These are phyloP conservation scores for Lutraria rhynchaena DNA, from an alignment of 1,140 invertebrate species.

Conservation along the genomic window DNA sequence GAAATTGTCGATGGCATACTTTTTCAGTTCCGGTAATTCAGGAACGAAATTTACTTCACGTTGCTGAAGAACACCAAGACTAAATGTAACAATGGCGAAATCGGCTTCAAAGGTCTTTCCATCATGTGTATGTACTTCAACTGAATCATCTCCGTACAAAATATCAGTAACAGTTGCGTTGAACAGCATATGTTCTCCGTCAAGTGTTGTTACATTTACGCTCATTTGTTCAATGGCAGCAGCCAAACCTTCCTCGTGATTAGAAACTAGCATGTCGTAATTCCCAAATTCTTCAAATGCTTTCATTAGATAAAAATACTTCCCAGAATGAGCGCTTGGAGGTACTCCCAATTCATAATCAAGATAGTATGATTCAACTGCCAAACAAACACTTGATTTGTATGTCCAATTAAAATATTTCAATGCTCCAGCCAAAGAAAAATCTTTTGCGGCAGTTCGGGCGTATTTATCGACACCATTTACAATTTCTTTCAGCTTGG, in stretches of 20 bases:
- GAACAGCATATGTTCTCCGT: not conserved
- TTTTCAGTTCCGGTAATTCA: constrained; percentile 4
- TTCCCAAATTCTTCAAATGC: not conserved
- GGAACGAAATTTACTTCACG: constrained; percentile 7
- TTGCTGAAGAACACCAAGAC: constrained; percentile 31
- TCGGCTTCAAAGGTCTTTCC: constrained; percentile 9
- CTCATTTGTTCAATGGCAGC: not conserved
- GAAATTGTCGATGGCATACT: constrained; percentile 27
- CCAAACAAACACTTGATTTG: not conserved
- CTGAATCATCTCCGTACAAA: not conserved
- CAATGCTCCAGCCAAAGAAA: not conserved
- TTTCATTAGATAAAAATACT: not conserved
- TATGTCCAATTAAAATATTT: not conserved
- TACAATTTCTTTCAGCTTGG: not conserved
- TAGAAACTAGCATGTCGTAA: not conserved
- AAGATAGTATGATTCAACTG: not conserved
- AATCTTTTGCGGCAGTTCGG: not conserved
- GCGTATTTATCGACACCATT: not conserved
- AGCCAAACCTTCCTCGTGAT: constrained; percentile 11
- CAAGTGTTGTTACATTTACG: not conserved
- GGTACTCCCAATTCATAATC: constrained; percentile 6
- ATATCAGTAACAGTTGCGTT: constrained; percentile 14
- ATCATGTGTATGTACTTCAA: constrained; percentile 17
- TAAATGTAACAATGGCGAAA: constrained; percentile 26
- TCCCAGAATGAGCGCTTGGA: not conserved